Conservation (phyloP, 2,888 invertebrate genomes). For the Antitype chi region DNA sequence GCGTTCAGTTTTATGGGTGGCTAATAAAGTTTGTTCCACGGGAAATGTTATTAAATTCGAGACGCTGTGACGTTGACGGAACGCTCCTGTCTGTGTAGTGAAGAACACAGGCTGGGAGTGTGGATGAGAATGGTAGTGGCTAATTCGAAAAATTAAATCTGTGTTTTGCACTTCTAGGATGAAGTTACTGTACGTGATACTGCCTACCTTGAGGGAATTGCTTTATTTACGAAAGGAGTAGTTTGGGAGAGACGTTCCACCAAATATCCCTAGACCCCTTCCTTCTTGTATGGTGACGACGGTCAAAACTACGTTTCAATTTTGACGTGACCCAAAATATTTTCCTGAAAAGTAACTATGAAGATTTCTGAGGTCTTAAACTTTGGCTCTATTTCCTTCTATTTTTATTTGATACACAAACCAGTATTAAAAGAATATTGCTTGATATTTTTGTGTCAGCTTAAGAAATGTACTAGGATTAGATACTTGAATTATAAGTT, state of each 20-base stretch:
- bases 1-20: constrained; percentile 72
- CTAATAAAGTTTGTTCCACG: constrained; percentile 77
- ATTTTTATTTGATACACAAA: neutral
- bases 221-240: neutral
- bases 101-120: constrained; percentile 53
- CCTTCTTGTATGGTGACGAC: neutral
- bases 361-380: neutral
- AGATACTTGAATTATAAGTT: neutral
- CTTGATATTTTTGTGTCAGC: neutral
- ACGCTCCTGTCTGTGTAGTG: constrained; percentile 68
- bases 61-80: constrained; percentile 76
- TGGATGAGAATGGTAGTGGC: neutral
- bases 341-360: too few species aligned
- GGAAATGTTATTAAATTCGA: constrained; percentile 80
- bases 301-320: neutral
- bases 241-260: neutral
- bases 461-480: neutral
- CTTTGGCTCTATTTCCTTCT: neutral
- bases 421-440: too few species aligned
- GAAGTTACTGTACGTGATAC: neutral
- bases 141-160: neutral
- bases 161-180: neutral
- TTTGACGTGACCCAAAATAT: neutral
- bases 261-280: neutral
- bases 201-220: neutral